Evolutionary conservation across 1,140 invertebrate genomes (phyloP).

Genomic region (Lordiphosa stackelbergi): DNA sequence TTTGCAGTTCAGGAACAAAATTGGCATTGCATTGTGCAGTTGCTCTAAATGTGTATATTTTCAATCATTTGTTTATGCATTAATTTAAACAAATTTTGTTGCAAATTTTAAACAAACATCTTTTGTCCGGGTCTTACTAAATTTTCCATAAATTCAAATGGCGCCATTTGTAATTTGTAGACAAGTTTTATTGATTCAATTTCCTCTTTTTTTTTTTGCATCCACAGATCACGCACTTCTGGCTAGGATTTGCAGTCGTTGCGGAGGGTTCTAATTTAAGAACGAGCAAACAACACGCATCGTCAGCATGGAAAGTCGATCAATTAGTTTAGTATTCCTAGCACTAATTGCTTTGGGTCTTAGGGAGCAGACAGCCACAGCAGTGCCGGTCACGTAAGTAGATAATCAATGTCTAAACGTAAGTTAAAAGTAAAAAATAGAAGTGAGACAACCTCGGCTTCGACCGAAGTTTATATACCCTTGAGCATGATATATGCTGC

Average conservation of each 20-base stretch:
- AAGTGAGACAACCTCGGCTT: too few relatives aligned
- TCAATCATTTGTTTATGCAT: slow-evolving; percentile 20
- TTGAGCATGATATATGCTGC: too few relatives aligned
- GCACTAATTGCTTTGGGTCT: slow-evolving; percentile 47
- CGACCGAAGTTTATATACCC: too few relatives aligned
- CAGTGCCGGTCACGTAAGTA: slow-evolving; percentile 52
- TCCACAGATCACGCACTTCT: slow-evolving; percentile 36
- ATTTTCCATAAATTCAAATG: slow-evolving; percentile 1
- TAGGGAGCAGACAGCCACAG: slow-evolving; percentile 20
- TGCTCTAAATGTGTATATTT: slow-evolving; percentile 18
- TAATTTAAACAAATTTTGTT: slow-evolving; percentile 33
- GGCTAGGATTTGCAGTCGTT: slow-evolving; percentile 24
- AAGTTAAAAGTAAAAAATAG: too few relatives aligned
- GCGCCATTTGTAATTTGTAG: slow-evolving; percentile 32
- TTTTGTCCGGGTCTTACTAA: slow-evolving; percentile 5
- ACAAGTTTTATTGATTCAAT: slow-evolving; percentile 22
- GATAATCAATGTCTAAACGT: neutral
- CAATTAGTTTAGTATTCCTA: slow-evolving; percentile 39
- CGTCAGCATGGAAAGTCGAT: slow-evolving; percentile 18
- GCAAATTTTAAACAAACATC: slow-evolving; percentile 19
- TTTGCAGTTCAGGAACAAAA: slow-evolving; percentile 15
- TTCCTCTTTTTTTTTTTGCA: slow-evolving; percentile 22
- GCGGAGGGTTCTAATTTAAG: slow-evolving; percentile 20
- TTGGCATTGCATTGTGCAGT: slow-evolving; percentile 15
- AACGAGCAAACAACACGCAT: slow-evolving; percentile 25